Evolutionary conservation across 2,888 invertebrate species (phyloP).

Genomic region (Pristionchus fissidentatus): DNA sequence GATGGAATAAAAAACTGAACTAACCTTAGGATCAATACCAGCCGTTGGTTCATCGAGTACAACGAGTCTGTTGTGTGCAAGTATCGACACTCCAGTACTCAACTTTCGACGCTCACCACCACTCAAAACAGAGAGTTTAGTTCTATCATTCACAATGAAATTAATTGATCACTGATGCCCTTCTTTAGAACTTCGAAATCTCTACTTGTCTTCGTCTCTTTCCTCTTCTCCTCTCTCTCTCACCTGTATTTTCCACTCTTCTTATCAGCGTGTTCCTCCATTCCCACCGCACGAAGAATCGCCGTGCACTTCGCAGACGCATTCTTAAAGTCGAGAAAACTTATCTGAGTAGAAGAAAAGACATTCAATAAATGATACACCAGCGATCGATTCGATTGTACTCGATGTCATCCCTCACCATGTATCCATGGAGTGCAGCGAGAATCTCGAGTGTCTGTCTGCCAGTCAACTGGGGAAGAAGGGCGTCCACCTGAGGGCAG

Average conservation of each 20-base stretch:
- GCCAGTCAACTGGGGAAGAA: conserved; percentile 70
- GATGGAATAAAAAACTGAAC: not conserved
- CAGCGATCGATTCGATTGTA: too few relatives aligned
- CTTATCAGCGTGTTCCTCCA: conserved; percentile 67
- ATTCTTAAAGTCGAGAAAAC: conserved; percentile 47
- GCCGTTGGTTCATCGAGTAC: conserved; percentile 79
- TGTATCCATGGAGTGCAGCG: conserved; percentile 61
- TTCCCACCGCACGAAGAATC: conserved; percentile 65
- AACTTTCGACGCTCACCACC: conserved; percentile 88
- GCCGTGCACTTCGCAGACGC: conserved; percentile 47
- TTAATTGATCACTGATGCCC: not conserved
- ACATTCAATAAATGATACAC: too few relatives aligned
- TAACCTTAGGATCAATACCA: conserved; percentile 79
- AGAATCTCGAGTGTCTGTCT: conserved; percentile 66
- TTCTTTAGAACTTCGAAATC: not conserved
- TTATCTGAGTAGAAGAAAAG: too few relatives aligned
- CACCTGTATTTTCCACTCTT: conserved; percentile 57
- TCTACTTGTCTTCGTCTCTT: not conserved
- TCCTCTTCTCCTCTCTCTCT: not conserved
- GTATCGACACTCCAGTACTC: conserved; percentile 85
- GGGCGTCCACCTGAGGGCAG: conserved; percentile 74
- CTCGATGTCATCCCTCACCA: too few relatives aligned
- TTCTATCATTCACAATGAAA: not conserved
- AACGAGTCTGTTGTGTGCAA: conserved; percentile 83
- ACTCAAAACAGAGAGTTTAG: conserved; percentile 55